phyloP scores from a whole-genome alignment of 2,888 invertebrate species.

The Agonopterix heracliana region DNA sequence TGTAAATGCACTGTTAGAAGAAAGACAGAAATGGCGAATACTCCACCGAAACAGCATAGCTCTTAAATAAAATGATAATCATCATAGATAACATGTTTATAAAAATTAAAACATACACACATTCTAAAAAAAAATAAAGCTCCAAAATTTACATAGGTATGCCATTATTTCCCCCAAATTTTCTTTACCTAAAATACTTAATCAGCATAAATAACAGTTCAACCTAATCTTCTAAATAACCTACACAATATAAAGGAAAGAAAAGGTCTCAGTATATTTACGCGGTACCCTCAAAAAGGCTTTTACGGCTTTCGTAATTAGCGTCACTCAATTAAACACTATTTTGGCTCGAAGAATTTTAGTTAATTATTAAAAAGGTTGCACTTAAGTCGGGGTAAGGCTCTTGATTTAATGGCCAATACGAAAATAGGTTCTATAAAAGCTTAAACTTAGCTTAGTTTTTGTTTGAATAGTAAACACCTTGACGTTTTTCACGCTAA shows the following conservation, averaged over 20 bases:
- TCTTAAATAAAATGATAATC: too few species aligned
- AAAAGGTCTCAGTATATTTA: slow-evolving; percentile 52
- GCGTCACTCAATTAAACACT: slow-evolving; percentile 73
- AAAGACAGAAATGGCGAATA: too few species aligned
- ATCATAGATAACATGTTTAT: too few species aligned
- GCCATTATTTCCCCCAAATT: slow-evolving; percentile 10
- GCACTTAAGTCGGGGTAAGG: slow-evolving; percentile 52
- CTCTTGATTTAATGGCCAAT: not conserved
- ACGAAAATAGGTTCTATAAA: not conserved
- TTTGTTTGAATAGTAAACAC: not conserved
- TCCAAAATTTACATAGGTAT: slow-evolving; percentile 8
- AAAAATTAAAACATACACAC: too few species aligned
- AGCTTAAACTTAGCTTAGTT: not conserved
- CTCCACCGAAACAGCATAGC: too few species aligned
- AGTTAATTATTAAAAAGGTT: slow-evolving; percentile 73
- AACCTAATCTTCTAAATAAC: slow-evolving; percentile 41
- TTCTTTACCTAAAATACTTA: slow-evolving; percentile 20
- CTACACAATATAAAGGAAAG: slow-evolving; percentile 44
- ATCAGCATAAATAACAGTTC: slow-evolving; percentile 37
- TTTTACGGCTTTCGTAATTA: slow-evolving; percentile 71
- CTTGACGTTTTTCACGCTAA: too few species aligned
- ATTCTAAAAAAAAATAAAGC: too few species aligned
- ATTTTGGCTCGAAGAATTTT: slow-evolving; percentile 59
- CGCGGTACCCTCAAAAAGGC: slow-evolving; percentile 50
- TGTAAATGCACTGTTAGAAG: too few species aligned